Evolutionary conservation across 2,888 invertebrate genomes (phyloP), one percentile per base, ranked within the genome.

Genomic region (Polia nebulosa): DNA sequence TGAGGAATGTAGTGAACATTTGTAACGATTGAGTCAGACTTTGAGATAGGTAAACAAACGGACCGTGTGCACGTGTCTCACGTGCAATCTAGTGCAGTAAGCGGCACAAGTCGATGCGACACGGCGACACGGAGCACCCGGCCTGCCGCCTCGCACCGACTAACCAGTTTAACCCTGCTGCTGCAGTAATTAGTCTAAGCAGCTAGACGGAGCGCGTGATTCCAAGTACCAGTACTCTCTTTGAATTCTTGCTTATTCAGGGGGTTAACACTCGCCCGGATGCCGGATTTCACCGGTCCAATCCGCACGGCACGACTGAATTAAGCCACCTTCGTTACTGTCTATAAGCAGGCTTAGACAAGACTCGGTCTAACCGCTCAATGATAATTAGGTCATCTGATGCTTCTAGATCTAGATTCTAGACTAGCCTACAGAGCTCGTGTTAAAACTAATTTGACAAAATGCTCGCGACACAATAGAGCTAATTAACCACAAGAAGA

Each of bases 101-200:
- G 85, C 82, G 58, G 57, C 55, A 57, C 61, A 64, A 65, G 55
- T 58, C 85, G 84, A 85, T 78, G 87, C 82, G 80, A 85, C 86
- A 79, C 85, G 81, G 74, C 85, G 83, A 84, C 82, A 83, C 75
- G 80, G 73, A 81, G 85, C 73, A 75, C 85, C 84, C 85, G 83
- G 79, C 80, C 78, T 78, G 81, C 83, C 84, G 81, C 59, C 69
- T 64, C 53, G 68, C 80, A 74, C 72, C 82, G 83, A 85, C 91
- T 93, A 94, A 94, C 90, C 89, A 89, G 91, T 92, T 94, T 92
- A 93, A 89, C 88, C 87, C 84, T 87, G 88, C 90, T 90, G 88
- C 88, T 90, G 91, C 90, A 92, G 92, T 93, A 94, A 94, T 95
- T 94, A 95, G 91, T 91, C 89, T 91, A 90, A 93, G 90, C 90